Base-by-base conservation (phyloP, 2,888 invertebrate genomes). In the Theodoxus fluviatilis region DNA sequence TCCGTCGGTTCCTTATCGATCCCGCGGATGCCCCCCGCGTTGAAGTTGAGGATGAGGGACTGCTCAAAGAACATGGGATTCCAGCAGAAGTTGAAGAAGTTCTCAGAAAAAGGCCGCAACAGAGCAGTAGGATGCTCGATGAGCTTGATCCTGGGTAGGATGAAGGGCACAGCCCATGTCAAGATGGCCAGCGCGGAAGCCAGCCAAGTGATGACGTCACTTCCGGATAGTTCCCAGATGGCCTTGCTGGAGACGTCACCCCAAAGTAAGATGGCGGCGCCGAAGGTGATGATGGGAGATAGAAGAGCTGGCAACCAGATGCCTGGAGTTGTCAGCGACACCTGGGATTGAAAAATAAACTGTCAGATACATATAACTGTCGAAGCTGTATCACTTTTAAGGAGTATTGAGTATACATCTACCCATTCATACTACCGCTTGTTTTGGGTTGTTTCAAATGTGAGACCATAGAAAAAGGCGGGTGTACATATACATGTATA, bases 31-130 rank as follows among this genome's bases (percentile, higher is more conserved):
- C 22, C 73, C 73, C 2, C n/a, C n/a, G 71, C 71, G 49, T 73
- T 75, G 71, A 73, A 78, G 65, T 73, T 74, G 38, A 80, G 72
- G 15, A 75, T 66, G 4, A 75, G 63, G 52, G 75, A 75, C 67
- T 77, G 79, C 52, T 80, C 80, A 12, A 75, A 66, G 35, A 76
- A 79, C 9, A 79, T 67, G 40, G 73, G 70, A 52, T 74, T 76
- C 76, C 77, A 79, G 2, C 76, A 73, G 25, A 71, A 73, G 15
- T 71, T 73, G 1, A 75, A 69, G 49, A 79, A 78, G 31, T 75
- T 69, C 40, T 75, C 73, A 18, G 76, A 74, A 33, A 73, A 70
- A 0, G 80, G 79, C 57, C 75, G 79, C 47, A 80, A 69, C 28
- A 79, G 70, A 18, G 69, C 68, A 12, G 68, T 49, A 7, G 75